Base-by-base conservation (phyloP, 2,797 vertebrate genomes). In the Chelon auratus region DNA sequence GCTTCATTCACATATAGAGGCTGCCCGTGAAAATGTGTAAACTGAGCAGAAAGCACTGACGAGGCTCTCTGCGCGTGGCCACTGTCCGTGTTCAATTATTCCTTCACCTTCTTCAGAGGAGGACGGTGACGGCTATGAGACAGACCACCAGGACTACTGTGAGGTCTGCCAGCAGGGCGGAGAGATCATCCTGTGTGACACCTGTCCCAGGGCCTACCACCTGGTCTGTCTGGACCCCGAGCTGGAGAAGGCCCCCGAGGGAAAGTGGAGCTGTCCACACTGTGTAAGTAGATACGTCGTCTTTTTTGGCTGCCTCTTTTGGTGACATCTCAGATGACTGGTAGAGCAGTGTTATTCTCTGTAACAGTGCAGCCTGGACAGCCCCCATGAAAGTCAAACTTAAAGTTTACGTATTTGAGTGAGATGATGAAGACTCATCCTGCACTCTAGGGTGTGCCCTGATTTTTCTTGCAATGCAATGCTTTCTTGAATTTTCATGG, bases 141-240 rank as follows among this genome's bases (percentile, higher is more conserved):
- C 98, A 0, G 98, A 99, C 91, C 98, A 99, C 90, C 98, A 99
- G 94, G 98, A 99, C 91, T 99, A 99, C 94, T 99, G 98, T 0
- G 98, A 99, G 91, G 98, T 99, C 81, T 99, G 98, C 93, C 97
- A 99, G 90, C 97, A 99, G 91, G 98, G 98, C 0, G 98, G 98
- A 6, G 98, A 99, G 90, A 99, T 99, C 86, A 99, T 99, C 90
- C 93, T 99, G 80, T 99, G 98, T 0, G 98, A 99, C 94, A 99
- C 97, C 12, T 99, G 98, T 42, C 98, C 98, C 9, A 89, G 97
- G 0, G 97, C 97, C 59, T 99, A 99, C 92, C 98, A 99, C 94
- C 94, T 99, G 10, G 98, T 99, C 53, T 99, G 98, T 85, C 94
- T 99, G 58, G 97, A 99, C 78, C 98, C 98, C 0, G 97, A 99